Evolutionary conservation across 1,140 invertebrate species (phyloP).

Genomic region (Cyclargus thomasi): DNA sequence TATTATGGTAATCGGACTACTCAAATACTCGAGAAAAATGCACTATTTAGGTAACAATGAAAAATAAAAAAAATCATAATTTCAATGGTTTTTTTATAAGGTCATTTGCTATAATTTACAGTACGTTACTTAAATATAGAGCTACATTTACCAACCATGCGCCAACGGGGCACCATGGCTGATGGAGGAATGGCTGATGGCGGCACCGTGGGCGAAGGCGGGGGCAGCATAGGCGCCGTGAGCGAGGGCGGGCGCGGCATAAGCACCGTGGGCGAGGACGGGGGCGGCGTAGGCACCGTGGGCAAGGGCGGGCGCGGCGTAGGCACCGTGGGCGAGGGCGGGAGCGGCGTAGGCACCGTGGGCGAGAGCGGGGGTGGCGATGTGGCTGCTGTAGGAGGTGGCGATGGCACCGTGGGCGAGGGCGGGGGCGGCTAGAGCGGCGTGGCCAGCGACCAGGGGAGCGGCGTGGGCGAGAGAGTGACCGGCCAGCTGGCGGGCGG

Average conservation of each 20-base stretch:
- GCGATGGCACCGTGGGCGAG: not conserved
- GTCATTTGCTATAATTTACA: no score
- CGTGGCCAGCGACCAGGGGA: not conserved
- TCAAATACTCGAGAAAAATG: no score
- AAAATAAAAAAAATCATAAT: no score
- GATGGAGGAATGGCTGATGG: constrained; percentile 7
- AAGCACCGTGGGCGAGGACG: constrained; percentile 20
- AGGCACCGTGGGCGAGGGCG: constrained; percentile 21
- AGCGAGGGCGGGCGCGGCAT: constrained; percentile 49
- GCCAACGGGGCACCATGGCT: not conserved
- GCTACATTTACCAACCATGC: not conserved
- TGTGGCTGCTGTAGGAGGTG: not conserved
- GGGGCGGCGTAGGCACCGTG: constrained; percentile 32
- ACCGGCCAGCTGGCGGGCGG: constrained; percentile 28
- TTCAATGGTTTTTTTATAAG: no score
- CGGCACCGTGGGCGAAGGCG: not conserved
- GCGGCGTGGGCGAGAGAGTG: constrained; percentile 13
- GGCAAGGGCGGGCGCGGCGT: constrained; percentile 49
- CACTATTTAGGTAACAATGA: no score
- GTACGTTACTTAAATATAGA: no score
- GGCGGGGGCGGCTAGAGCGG: not conserved
- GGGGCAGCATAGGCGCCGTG: constrained; percentile 31
- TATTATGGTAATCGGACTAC: no score
- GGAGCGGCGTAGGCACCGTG: not conserved
- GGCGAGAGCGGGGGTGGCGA: not conserved